Evolutionary conservation across 1,140 invertebrate genomes (phyloP).

Genomic region (Brachionus rubens): DNA sequence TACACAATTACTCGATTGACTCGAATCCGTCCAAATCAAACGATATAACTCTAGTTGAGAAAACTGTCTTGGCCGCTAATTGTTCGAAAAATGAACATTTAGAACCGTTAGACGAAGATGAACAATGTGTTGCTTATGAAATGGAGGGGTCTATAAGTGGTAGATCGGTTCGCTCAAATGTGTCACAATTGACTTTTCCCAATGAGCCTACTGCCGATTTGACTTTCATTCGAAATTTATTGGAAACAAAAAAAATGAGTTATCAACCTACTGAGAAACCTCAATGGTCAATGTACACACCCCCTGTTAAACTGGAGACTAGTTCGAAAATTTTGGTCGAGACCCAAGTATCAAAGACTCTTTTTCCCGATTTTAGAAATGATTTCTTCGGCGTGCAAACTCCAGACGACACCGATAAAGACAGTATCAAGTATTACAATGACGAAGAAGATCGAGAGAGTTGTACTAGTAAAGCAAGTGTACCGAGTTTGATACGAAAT

Average conservation of each 20-base stretch:
- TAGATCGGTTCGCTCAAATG: neutral
- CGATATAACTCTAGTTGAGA: slow-evolving; percentile 14
- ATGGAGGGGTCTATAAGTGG: slow-evolving; percentile 21
- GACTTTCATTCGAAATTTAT: slow-evolving; percentile 16
- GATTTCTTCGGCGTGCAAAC: neutral
- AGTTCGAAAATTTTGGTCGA: neutral
- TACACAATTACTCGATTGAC: neutral
- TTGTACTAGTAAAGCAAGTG: slow-evolving; percentile 14
- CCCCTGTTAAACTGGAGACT: neutral
- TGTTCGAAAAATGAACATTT: neutral
- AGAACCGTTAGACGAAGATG: neutral
- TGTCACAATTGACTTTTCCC: slow-evolving; percentile 10
- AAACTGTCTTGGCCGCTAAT: neutral
- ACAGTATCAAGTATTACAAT: slow-evolving; percentile 21
- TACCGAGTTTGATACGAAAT: neutral
- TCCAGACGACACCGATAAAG: neutral
- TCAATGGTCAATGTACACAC: neutral
- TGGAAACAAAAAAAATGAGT: neutral
- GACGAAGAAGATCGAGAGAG: neutral
- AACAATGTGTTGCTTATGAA: slow-evolving; percentile 6
- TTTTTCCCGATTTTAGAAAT: slow-evolving; percentile 2
- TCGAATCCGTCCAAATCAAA: slow-evolving; percentile 15
- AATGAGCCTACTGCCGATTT: slow-evolving; percentile 6
- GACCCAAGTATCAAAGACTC: neutral
- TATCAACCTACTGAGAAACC: neutral